Base-by-base conservation (phyloP, 2,888 invertebrate species). In the Caenorhabditis sulstoni region DNA sequence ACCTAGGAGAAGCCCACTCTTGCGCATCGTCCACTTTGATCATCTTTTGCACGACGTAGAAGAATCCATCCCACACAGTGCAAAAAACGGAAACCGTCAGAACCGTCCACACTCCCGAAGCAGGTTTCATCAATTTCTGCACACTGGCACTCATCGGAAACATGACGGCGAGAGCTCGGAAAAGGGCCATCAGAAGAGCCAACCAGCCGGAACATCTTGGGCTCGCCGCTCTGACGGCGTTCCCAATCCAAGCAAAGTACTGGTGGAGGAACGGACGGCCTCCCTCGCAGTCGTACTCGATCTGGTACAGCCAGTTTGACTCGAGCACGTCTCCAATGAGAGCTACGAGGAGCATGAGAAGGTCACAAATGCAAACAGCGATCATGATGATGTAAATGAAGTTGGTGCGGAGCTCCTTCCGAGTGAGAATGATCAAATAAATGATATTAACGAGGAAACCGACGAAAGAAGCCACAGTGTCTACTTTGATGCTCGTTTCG, bases 371-470 rank as follows among this genome's bases (percentile, higher is more conserved):
- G 22, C 59, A 59, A 11, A 68, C n/a, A 5, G 29, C 68, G 35
- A 52, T 68, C 68, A 68, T 68, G 0, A 68, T 20, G 3, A 52
- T 50, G 29, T 68, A 68, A 12, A 68, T 52, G 7, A 52, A 7
- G 37, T 44, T 68, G 20, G 37, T 8, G n/a, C 68, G 23, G 0
- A 68, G 20, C 35, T 68, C 68, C 16, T 59, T 68, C 14, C 59
- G 29, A 7, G 52, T 52, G 5, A 68, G 18, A 35, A 68, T 29
- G 18, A 50, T 14, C 11, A 67, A 58, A 29, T 67, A 58, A 20
- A 49, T 1, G n/a, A 58, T 4, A 5, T 67, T 67, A 8, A 67
- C 16, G n/a, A 57, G 22, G 7, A 65, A 29, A 7, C 29, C 29
- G 29, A 29, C 29, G 29, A 29, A 7, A 7, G 8, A 44, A 7